Evolutionary conservation across 2,888 invertebrate genomes (phyloP).

Genomic region (Ectobius pallidus): DNA sequence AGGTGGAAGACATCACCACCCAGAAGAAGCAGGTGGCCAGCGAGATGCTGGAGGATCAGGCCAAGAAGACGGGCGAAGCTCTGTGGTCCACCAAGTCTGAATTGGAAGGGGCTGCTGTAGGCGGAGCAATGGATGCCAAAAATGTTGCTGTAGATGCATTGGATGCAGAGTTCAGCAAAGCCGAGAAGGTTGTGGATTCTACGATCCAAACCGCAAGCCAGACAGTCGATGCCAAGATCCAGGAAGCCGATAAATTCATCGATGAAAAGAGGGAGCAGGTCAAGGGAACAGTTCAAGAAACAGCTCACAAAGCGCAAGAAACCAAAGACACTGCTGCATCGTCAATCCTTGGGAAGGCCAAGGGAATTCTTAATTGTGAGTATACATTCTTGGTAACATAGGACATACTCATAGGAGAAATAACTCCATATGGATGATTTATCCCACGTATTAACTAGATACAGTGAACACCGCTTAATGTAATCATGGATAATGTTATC

Average conservation of each 20-base stretch:
- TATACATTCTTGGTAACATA: no score
- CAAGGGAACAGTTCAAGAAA: slow-evolving; percentile 44
- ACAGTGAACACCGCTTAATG: no score
- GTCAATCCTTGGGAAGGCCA: slow-evolving; percentile 60
- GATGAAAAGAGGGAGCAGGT: slow-evolving; percentile 59
- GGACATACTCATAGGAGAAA: no score
- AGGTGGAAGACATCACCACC: slow-evolving; percentile 65
- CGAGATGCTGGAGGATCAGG: slow-evolving; percentile 52
- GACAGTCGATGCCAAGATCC: slow-evolving; percentile 66
- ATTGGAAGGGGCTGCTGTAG: slow-evolving; percentile 59
- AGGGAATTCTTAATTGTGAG: slow-evolving; percentile 52
- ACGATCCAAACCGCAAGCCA: slow-evolving; percentile 59
- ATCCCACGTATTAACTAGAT: no score
- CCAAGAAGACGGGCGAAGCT: slow-evolving; percentile 66
- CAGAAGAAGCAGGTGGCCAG: slow-evolving; percentile 45
- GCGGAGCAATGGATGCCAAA: slow-evolving; percentile 55
- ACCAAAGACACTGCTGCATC: slow-evolving; percentile 59
- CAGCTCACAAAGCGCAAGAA: slow-evolving; percentile 49
- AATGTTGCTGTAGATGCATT: slow-evolving; percentile 61
- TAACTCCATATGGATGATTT: no score
- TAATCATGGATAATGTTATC: no score
- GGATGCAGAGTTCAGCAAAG: slow-evolving; percentile 60
- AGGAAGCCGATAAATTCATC: slow-evolving; percentile 66
- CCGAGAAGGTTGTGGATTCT: slow-evolving; percentile 46
- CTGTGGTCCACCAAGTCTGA: slow-evolving; percentile 64